phyloP scores from a whole-genome alignment of 2,113 vertebrate genomes.

The Suncus etruscus region DNA sequence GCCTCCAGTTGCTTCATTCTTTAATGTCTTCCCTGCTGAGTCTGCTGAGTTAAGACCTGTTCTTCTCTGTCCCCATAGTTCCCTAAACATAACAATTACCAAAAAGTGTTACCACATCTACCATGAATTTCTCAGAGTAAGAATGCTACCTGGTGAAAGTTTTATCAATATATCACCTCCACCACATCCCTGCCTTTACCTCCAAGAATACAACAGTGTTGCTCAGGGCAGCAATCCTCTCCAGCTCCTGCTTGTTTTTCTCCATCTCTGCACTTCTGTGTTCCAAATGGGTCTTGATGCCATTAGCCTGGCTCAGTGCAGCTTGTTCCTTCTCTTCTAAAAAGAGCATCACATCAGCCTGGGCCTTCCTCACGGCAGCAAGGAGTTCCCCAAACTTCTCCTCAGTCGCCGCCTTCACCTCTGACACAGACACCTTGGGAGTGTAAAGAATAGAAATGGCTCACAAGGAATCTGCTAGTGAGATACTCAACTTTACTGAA shows the following conservation, averaged over 20 bases:
- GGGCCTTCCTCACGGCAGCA: constrained; percentile 86
- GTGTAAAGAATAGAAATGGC: too few species aligned
- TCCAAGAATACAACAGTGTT: constrained; percentile 88
- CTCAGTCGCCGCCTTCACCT: constrained; percentile 87
- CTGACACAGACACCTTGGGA: constrained; percentile 88
- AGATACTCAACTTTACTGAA: not conserved
- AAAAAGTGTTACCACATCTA: not conserved
- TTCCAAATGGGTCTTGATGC: constrained; percentile 87
- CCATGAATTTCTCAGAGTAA: accelerated
- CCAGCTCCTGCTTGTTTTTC: constrained; percentile 83
- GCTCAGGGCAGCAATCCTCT: constrained; percentile 82
- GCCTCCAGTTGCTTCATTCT: not conserved
- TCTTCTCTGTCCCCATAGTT: not conserved
- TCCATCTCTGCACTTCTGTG: constrained; percentile 82
- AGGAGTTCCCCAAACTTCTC: constrained; percentile 89
- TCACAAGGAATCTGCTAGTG: not conserved
- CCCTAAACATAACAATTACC: not conserved
- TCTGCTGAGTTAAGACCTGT: not conserved
- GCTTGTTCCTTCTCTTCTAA: constrained; percentile 89
- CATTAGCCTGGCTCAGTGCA: constrained; percentile 86
- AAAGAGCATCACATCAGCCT: constrained; percentile 87
- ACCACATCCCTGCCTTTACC: constrained; percentile 64
- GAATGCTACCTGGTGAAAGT: accelerated
- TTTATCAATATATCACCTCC: accelerated
- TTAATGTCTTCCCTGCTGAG: not conserved